Base-by-base conservation (phyloP, 2,888 invertebrate genomes). In the Linyphia triangularis region DNA sequence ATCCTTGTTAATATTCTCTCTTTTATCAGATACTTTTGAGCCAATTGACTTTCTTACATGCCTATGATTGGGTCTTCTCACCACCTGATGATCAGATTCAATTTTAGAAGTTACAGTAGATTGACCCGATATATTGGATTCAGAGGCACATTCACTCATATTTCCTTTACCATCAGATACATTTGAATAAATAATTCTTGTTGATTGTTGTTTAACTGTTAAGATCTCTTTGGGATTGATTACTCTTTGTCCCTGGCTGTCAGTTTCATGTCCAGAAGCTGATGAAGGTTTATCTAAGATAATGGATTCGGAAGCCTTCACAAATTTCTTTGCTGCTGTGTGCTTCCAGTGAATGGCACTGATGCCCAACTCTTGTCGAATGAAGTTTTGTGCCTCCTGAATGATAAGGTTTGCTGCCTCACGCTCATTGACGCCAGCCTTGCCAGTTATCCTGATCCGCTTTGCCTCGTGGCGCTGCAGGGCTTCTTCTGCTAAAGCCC, bases 351-450 rank as follows among this genome's bases (percentile, higher is more conserved):
- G 59, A 24, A 89, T 78, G 33, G 24, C 83, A n/a, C 82, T 77
- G n/a, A 90, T 67, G 2, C 90, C 90, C 28, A 90, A 51, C 24
- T 90, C 90, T 30, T 86, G 73, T 19, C 94, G 93, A 7, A 95
- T 92, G 86, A 94, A 94, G 91, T 94, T 94, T 91, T 97, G 95
- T 30, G 98, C 97, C 93, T 97, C 97, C 22, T 93, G 92, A 24
- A 97, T 95, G 24, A 98, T 94, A 90, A 96, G 94, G 88, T 94
- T 93, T 3, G 98, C 97, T 5, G 97, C 98, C 93, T 98, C 96
- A 82, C 94, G 94, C 79, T 96, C 96, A 0, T 97, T 96, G 91
- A 98, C 93, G 40, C 96, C 97, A 91, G 95, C 94, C 92, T 94
- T 95, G 22, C 97, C 97, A 1, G 96, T 96, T 16, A 97, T 95